Base-by-base conservation (phyloP, 2,888 invertebrate genomes). In the Campaea margaritaria region DNA sequence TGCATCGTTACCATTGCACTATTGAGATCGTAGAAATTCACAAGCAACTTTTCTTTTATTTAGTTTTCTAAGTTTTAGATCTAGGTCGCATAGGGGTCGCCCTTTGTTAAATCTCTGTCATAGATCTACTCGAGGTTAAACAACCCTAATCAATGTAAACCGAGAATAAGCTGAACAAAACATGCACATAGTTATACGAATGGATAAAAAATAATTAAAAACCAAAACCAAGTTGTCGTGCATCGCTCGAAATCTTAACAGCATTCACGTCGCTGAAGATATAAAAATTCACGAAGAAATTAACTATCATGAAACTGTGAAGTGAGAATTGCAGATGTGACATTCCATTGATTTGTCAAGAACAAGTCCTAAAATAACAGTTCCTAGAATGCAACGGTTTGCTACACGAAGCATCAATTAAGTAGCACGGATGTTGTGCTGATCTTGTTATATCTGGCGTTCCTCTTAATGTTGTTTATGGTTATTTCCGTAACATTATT, bases 211-310 rank as follows among this genome's bases (percentile, higher is more conserved):
- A 31, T 5, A 10, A 11, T 31, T 11, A 16, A 15, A 10, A 42
- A 31, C 21, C 5, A 31, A 10, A 31, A 31, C 31, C 31, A 31
- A 70, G 52, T 44, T 85, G 79, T 79, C 87, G 84, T 87, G 87
- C 82, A 79, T 75, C 63, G 74, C 81, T 82, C 64, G 70, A 68
- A 78, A 82, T 84, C 84, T 87, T 85, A 86, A 83, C 80, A 76
- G 61, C 73, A 45, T 54, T 76, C 74, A 78, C 73, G 75, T 77
- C 68, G 70, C 59, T 53, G 70, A 21, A 31, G 14, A 21, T 75
- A 79, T 82, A 84, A 85, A 83, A 85, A 82, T 78, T 75, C 76
- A 85, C 79, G 75, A 75, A 80, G 72, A 82, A 81, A 72, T 76
- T 78, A 74, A 76, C 71, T 76, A 72, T 69, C 73, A 77, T 75